phyloP scores from a whole-genome alignment of 2,797 vertebrate genomes.

The Pyrocephalus nanus region DNA sequence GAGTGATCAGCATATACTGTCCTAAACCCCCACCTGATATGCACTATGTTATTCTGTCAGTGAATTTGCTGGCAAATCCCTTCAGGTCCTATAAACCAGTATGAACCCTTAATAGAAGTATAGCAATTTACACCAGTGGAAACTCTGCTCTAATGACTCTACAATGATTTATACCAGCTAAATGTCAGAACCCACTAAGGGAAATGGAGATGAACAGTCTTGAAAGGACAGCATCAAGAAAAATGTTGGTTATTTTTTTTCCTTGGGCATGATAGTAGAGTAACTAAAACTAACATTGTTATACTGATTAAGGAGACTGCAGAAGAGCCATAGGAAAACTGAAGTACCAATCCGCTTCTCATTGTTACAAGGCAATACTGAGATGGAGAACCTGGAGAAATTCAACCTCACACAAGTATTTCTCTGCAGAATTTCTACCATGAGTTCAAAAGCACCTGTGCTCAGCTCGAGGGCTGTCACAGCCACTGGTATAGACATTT shows the following conservation, averaged over 20 bases:
- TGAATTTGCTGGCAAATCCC: not conserved
- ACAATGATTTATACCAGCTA: slow-evolving; percentile 4
- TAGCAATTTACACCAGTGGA: not conserved
- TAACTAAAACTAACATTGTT: slow-evolving; percentile 15
- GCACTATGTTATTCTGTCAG: not conserved
- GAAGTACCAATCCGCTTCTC: not conserved
- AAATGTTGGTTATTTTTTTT: not conserved
- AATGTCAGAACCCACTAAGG: not conserved
- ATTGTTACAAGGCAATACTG: not conserved
- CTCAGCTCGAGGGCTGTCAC: not conserved
- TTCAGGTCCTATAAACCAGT: not conserved
- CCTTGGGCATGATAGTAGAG: not conserved
- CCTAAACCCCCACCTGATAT: not conserved
- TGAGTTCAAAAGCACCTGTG: not conserved
- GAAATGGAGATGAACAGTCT: not conserved
- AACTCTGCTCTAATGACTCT: not conserved
- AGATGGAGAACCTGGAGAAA: slow-evolving; percentile 1
- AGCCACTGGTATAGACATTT: not conserved
- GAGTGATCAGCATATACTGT: not conserved
- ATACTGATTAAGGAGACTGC: not conserved
- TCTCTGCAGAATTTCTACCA: not conserved
- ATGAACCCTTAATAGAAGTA: not conserved
- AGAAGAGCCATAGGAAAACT: not conserved
- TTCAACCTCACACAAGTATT: not conserved
- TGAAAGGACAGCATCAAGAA: not conserved